These are phyloP conservation scores for Melipona beecheii DNA, from an alignment of 2,888 invertebrate species.

Conservation along the genomic window DNA sequence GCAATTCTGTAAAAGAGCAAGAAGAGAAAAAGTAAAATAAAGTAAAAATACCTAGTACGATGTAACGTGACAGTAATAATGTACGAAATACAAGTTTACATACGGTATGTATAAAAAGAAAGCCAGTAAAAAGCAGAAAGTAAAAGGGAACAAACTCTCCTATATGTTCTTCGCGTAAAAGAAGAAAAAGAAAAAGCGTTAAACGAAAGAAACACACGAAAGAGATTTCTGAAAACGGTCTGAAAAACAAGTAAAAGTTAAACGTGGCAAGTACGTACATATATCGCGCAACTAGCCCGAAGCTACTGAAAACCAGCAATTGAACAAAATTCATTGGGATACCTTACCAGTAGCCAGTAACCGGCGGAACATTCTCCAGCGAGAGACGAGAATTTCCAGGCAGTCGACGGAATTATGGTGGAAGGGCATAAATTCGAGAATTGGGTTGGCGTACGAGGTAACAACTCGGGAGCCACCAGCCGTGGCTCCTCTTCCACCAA, in stretches of 20 bases:
- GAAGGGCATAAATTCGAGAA: constrained; percentile 27
- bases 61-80: no score
- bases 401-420: not conserved
- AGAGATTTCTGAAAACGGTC: no score
- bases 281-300: not conserved
- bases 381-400: constrained; percentile 3
- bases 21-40: no score
- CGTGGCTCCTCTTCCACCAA: constrained; percentile 24
- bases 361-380: not conserved
- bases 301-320: not conserved
- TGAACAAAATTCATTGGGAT: not conserved
- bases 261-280: not conserved
- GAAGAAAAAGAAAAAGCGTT: no score
- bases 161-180: not conserved
- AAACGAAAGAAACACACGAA: no score
- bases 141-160: not conserved
- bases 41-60: no score
- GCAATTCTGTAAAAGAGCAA: no score
- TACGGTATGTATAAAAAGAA: no score
- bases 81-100: no score
- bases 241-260: not conserved
- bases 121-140: not conserved
- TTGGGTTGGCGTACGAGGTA: not conserved
- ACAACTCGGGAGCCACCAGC: constrained; percentile 4
- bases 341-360: not conserved